Evolutionary conservation across 2,888 invertebrate genomes (phyloP).

Genomic region (Synergus gifuensis): DNA sequence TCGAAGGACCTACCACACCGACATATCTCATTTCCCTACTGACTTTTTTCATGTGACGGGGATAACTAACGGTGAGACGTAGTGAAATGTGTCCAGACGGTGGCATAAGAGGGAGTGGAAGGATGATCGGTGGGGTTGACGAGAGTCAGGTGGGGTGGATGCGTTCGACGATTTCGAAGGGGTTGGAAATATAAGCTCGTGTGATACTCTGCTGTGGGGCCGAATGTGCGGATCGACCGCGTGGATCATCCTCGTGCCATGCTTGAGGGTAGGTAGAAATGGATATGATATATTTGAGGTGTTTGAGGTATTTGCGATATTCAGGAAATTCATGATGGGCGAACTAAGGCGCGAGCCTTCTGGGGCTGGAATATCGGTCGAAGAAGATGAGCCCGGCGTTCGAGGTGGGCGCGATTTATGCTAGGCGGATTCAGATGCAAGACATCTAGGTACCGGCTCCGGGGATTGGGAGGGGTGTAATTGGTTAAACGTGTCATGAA

Average conservation of each 20-base stretch:
- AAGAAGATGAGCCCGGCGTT: neutral
- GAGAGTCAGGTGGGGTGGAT: slow-evolving; percentile 25
- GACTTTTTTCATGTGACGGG: neutral
- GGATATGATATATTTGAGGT: slow-evolving; percentile 9
- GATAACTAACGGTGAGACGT: neutral
- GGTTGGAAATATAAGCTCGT: slow-evolving; percentile 63
- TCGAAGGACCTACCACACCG: neutral
- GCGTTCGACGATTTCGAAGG: slow-evolving; percentile 54
- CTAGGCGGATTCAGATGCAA: neutral
- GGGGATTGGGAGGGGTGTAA: slow-evolving; percentile 2
- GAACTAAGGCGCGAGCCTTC: neutral
- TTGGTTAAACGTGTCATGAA: slow-evolving; percentile 7
- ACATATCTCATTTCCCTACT: neutral
- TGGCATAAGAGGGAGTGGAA: slow-evolving; percentile 43
- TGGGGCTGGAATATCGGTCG: neutral
- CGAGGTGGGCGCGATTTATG: neutral
- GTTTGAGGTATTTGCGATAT: neutral
- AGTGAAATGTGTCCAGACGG: slow-evolving; percentile 38
- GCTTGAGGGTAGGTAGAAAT: slow-evolving; percentile 51
- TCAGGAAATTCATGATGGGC: neutral
- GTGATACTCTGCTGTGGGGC: slow-evolving; percentile 61
- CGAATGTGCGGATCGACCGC: slow-evolving; percentile 68
- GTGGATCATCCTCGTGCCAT: slow-evolving; percentile 69
- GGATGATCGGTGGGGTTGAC: slow-evolving; percentile 48
- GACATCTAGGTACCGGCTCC: neutral